phyloP scores from a whole-genome alignment of 2,113 vertebrate species.

The Turdus rufiventris region DNA sequence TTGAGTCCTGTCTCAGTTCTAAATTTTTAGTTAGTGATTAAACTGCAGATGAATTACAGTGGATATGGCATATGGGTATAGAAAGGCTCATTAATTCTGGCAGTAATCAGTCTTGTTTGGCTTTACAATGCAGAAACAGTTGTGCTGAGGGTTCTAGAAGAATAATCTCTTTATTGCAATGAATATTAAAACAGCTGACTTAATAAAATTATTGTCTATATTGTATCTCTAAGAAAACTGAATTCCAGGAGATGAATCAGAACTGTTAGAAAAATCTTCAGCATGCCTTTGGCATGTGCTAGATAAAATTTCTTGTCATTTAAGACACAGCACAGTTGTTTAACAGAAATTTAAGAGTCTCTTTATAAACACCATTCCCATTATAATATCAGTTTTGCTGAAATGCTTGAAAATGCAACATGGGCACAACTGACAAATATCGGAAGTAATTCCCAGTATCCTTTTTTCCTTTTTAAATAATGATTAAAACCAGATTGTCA shows the following conservation, averaged over 20 bases:
- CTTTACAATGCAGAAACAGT: neutral
- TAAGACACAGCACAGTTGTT: conserved; percentile 59
- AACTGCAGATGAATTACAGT: neutral
- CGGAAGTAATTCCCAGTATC: neutral
- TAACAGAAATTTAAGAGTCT: conserved; percentile 46
- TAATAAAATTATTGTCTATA: conserved; percentile 22
- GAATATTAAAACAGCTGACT: conserved; percentile 29
- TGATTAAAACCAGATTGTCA: neutral
- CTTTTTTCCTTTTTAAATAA: neutral
- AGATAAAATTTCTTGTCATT: conserved; percentile 49
- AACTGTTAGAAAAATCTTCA: conserved; percentile 49
- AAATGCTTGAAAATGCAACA: conserved; percentile 23
- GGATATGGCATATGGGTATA: neutral
- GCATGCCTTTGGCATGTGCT: conserved; percentile 38
- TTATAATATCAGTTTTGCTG: conserved; percentile 9
- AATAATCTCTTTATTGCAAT: conserved; percentile 24
- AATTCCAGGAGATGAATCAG: conserved; percentile 30
- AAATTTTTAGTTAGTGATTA: conserved; percentile 5
- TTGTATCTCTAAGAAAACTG: neutral
- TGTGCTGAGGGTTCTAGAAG: conserved; percentile 10
- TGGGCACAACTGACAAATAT: neutral
- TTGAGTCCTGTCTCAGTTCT: neutral
- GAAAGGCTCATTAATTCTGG: conserved; percentile 38
- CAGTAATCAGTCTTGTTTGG: neutral
- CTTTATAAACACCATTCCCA: conserved; percentile 19